Conservation (phyloP, 2,888 invertebrate genomes). For the Volucella inflata region DNA sequence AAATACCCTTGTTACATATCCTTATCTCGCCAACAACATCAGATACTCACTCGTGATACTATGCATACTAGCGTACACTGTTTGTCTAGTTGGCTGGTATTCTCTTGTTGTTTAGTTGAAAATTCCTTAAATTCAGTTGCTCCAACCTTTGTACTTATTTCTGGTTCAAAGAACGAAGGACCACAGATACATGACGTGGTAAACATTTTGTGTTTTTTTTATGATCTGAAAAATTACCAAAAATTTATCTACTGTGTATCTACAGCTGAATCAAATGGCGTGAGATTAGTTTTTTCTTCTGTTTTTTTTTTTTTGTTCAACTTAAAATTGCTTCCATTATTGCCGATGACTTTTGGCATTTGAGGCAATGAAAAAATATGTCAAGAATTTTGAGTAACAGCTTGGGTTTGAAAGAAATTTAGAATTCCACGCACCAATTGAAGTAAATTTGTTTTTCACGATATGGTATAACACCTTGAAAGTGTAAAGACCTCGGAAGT, state of each 20-base stretch:
- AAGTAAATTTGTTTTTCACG: constrained; percentile 59
- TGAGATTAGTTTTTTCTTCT: constrained; percentile 21
- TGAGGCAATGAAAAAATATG: neutral
- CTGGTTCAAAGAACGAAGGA: neutral
- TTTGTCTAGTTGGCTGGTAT: constrained; percentile 31
- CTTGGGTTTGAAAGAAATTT: constrained; percentile 18
- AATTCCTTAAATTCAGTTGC: constrained; percentile 31
- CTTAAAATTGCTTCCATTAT: constrained; percentile 41
- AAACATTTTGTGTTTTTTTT: constrained; percentile 49
- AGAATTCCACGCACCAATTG: constrained; percentile 61
- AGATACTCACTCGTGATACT: constrained; percentile 26
- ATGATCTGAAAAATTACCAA: constrained; percentile 16
- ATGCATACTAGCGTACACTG: constrained; percentile 4
- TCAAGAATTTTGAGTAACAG: constrained; percentile 45
- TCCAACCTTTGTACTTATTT: neutral
- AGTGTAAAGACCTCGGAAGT: constrained; percentile 36
- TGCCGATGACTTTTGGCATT: constrained; percentile 38
- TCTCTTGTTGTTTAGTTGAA: constrained; percentile 42
- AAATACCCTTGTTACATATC: constrained; percentile 51
- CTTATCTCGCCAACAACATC: constrained; percentile 42
- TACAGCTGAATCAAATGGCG: neutral
- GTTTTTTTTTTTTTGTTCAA: no score
- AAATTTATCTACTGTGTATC: neutral
- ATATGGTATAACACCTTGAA: constrained; percentile 38
- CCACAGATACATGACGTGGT: constrained; percentile 17